These are phyloP conservation scores for Microhierax caerulescens DNA, from an alignment of 2,797 vertebrate genomes.

Conservation along the genomic window DNA sequence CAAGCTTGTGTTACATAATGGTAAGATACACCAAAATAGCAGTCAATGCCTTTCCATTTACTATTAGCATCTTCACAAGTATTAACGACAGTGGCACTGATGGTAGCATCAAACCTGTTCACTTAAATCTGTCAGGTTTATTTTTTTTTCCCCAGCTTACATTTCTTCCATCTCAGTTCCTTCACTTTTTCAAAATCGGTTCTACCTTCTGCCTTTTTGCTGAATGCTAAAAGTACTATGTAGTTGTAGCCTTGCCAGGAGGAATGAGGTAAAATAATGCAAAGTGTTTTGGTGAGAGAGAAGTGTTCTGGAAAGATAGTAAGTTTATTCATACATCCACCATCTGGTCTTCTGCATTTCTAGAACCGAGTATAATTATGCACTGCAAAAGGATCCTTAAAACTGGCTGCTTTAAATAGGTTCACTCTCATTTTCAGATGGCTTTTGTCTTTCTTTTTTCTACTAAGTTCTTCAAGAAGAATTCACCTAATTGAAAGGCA, in stretches of 20 bases:
- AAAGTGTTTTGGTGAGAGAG: neutral
- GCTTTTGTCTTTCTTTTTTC: constrained; percentile 84
- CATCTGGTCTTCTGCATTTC: constrained; percentile 10
- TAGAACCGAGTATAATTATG: neutral
- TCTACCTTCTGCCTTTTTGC: neutral
- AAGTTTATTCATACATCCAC: constrained; percentile 22
- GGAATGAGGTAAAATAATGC: neutral
- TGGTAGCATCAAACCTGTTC: neutral
- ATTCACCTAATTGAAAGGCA: constrained; percentile 84
- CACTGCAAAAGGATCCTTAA: neutral
- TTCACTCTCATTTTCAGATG: constrained; percentile 41
- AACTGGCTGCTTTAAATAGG: neutral
- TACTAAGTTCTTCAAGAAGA: constrained; percentile 95
- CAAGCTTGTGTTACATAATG: neutral
- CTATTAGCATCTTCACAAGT: neutral
- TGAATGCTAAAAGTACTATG: neutral
- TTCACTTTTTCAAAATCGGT: neutral
- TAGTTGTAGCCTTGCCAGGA: neutral
- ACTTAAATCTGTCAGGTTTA: neutral
- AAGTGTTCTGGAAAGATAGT: constrained; percentile 7
- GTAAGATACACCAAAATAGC: neutral
- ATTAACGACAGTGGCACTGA: neutral
- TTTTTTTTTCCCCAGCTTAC: neutral
- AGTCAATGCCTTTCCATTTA: neutral
- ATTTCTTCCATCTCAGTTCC: neutral